Evolutionary conservation across 2,113 vertebrate genomes (phyloP), one percentile per base, ranked within the genome.

Genomic region (Oenanthe oenanthe): DNA sequence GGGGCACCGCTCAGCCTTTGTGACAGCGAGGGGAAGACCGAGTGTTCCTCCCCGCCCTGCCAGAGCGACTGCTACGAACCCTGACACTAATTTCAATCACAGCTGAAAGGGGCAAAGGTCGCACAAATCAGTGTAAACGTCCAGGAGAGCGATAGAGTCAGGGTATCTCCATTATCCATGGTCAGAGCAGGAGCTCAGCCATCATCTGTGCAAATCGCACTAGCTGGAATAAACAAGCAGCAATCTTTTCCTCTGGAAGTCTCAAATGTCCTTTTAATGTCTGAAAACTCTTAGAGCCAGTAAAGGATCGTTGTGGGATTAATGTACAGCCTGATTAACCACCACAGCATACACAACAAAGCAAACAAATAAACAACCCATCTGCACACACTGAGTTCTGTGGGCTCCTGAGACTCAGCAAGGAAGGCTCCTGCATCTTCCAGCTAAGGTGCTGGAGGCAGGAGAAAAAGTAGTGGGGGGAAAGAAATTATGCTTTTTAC

Each of bases 1-100:
- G 10, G 5, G 74, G 42, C n/a, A 1, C 9, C 0, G 53, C 7
- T 0, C 31, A 4, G n/a, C 10, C 8, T 6, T 15, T 8, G 17
- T 13, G 38, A 50, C 0, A 2, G 8, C 3, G 3, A 2, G 19
- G 6, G 43, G 4, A 17, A 50, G 57, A 76, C 31, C 4, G 5
- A 18, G 19, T 13, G 50, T 34, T 54, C 28, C 43, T 16, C 16
- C 18, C 25, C 19, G 62, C 6, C 13, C 29, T 12, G 68, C 25
- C 51, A 9, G 28, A 8, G n/a, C 1, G 13, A 21, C 21, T 16
- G 29, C 32, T 15, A 0, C 3, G 31, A 71, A 22, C 18, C 9
- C 34, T 6, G 40, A 7, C 65, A 17, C 65, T 38, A 3, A 9
- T 32, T 60, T 20, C n/a, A 12, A 11, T 14, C 29, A 7, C 13